phyloP scores from a whole-genome alignment of 2,888 invertebrate species.

The Tricholauxania praeusta region DNA sequence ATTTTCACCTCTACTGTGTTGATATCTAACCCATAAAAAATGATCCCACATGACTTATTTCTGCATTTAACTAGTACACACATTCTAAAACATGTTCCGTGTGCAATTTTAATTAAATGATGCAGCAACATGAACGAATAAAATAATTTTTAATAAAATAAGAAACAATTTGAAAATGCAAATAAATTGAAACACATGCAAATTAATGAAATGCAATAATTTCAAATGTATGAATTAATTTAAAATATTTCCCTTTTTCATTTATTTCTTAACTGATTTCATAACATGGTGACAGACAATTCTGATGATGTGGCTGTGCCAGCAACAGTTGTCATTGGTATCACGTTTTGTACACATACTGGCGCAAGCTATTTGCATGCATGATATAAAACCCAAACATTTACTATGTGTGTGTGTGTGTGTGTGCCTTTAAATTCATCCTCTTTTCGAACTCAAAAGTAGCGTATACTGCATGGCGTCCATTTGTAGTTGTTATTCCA shows the following conservation, averaged over 20 bases:
- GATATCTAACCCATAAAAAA: too few relatives aligned
- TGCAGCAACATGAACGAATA: slow-evolving; percentile 1
- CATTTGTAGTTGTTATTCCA: too few relatives aligned
- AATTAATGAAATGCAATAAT: too few relatives aligned
- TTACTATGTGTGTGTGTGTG: neutral
- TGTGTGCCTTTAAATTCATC: neutral
- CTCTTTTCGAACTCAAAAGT: neutral
- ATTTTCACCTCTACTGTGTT: too few relatives aligned
- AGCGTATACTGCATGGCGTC: too few relatives aligned
- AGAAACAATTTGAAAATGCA: slow-evolving; percentile 8
- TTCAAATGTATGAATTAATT: neutral
- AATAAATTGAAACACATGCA: neutral
- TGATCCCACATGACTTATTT: too few relatives aligned
- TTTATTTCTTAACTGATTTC: slow-evolving; percentile 11
- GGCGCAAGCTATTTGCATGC: neutral
- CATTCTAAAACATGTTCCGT: too few relatives aligned
- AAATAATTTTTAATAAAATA: slow-evolving; percentile 10
- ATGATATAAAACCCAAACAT: neutral
- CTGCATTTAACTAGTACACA: too few relatives aligned
- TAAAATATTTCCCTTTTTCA: slow-evolving; percentile 10
- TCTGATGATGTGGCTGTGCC: neutral
- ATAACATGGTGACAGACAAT: neutral
- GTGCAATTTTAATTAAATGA: neutral
- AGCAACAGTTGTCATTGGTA: slow-evolving; percentile 4
- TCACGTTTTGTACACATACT: neutral